Percentiles rank a stretch among this genome's conserved stretches.
phyloP scores from a whole-genome alignment of 2,113 vertebrate genomes.

The Nymphicus hollandicus region DNA sequence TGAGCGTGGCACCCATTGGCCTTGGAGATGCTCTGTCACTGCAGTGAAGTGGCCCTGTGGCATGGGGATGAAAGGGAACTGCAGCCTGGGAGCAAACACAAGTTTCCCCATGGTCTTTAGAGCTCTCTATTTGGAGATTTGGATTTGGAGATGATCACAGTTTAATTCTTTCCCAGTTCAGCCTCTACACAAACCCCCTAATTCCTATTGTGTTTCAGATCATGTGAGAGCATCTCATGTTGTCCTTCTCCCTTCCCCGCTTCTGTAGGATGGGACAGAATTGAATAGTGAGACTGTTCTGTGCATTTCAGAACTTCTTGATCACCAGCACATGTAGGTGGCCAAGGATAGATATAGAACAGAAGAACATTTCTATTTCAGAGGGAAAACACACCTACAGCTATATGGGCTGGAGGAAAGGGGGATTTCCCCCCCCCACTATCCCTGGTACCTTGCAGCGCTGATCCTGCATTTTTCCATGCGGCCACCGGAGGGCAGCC shows the following conservation, averaged over 20 bases:
- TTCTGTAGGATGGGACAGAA: neutral
- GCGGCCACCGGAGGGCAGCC: conserved; percentile 76
- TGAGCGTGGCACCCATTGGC: neutral
- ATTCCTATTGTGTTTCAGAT: neutral
- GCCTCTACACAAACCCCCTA: neutral
- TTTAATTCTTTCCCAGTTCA: neutral
- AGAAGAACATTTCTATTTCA: neutral
- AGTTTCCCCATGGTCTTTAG: neutral
- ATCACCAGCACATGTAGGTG: too few species aligned
- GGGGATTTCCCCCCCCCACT: neutral
- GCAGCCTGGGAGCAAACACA: neutral
- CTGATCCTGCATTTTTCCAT: conserved; percentile 13
- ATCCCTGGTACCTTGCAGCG: neutral
- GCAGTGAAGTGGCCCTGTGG: neutral
- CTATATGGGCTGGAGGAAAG: neutral
- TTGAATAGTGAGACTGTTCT: accelerated
- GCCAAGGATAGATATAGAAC: neutral
- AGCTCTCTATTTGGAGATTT: neutral
- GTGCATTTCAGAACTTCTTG: neutral
- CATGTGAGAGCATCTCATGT: neutral
- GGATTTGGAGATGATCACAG: neutral
- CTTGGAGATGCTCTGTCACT: neutral
- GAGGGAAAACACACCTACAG: neutral
- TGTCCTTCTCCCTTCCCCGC: neutral
- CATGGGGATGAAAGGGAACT: neutral